These are phyloP conservation scores for Pollicipes pollicipes DNA, from an alignment of 1,140 invertebrate genomes.

Conservation along the genomic window DNA sequence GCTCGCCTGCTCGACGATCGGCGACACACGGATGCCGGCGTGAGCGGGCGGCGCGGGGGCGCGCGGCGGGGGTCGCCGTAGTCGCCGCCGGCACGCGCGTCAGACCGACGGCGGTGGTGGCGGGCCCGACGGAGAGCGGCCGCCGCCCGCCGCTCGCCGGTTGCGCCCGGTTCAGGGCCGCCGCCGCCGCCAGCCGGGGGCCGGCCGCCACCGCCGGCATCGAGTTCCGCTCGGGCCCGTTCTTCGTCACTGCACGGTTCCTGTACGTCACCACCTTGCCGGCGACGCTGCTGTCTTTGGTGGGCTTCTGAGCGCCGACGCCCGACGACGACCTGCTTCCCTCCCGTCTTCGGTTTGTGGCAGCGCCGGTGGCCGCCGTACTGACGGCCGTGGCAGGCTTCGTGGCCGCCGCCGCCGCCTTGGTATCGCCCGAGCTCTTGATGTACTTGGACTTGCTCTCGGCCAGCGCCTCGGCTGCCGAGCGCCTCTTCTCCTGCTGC, in stretches of 20 bases:
- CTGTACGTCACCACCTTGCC: background rate
- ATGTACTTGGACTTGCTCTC: background rate
- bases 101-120: too few species aligned
- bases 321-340: background rate
- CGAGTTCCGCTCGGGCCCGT: background rate
- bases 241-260: background rate
- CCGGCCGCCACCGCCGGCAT: too few species aligned
- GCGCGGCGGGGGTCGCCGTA: background rate
- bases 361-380: background rate
- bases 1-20: background rate
- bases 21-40: background rate
- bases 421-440: background rate
- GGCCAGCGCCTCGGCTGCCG: background rate
- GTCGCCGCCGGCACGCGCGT: too few species aligned
- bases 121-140: too few species aligned
- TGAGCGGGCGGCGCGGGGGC: too few species aligned
- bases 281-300: background rate
- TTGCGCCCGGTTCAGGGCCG: too few species aligned
- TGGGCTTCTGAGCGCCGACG: background rate
- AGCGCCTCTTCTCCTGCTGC: background rate
- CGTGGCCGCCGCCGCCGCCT: background rate
- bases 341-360: background rate
- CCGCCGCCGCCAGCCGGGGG: too few species aligned
- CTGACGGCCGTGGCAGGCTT: background rate
- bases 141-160: too few species aligned